Percentiles rank a stretch among this genome's conserved stretches.
Conservation (phyloP, 2,113 vertebrate species). For the Sinocyclocheilus anophthalmus region DNA sequence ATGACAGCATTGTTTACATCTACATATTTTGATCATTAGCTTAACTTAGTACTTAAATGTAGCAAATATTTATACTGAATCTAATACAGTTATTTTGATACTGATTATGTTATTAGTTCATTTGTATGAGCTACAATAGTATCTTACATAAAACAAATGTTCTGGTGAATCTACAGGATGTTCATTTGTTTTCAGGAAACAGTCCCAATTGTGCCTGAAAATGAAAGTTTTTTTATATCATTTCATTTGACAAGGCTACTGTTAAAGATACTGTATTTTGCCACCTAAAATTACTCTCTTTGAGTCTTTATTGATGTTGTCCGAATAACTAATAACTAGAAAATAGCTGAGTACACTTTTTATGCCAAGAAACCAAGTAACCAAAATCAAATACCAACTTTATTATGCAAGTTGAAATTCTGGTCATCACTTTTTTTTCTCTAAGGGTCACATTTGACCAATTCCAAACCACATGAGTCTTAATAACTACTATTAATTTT, state of each 20-base stretch:
- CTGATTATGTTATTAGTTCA: not conserved
- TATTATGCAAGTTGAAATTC: too few species aligned
- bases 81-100: not conserved
- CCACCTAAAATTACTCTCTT: not conserved
- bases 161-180: not conserved
- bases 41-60: not conserved
- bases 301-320: too few species aligned
- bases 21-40: not conserved
- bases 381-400: not conserved
- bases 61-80: not conserved
- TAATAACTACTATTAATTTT: too few species aligned
- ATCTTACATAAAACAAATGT: not conserved
- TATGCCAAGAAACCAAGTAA: not conserved
- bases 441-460: too few species aligned
- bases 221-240: not conserved
- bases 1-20: conserved; percentile 54
- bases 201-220: not conserved
- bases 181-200: not conserved
- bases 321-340: not conserved
- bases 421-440: too few species aligned
- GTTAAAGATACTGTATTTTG: not conserved
- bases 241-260: not conserved
- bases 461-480: too few species aligned
- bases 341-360: not conserved
- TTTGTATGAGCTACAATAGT: not conserved